Evolutionary conservation across 2,113 vertebrate genomes (phyloP).

Genomic region (Acanthisitta chloris): DNA sequence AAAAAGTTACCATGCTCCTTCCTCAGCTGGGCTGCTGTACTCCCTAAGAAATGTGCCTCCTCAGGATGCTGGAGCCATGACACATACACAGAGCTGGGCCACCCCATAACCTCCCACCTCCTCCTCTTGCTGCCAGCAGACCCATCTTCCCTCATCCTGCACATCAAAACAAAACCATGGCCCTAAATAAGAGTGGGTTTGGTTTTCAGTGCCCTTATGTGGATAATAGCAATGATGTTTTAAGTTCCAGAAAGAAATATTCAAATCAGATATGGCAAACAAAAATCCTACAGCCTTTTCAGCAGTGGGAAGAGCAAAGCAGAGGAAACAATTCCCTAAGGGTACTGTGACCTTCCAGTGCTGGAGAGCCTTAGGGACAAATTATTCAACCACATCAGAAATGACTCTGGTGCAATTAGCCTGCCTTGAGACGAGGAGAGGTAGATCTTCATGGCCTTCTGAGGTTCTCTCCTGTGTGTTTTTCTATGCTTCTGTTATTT

Average conservation of each 20-base stretch:
- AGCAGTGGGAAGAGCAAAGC: background rate
- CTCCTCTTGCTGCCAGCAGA: background rate
- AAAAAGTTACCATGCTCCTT: background rate
- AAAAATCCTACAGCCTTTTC: background rate
- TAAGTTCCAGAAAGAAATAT: background rate
- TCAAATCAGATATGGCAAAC: background rate
- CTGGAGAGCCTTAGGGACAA: background rate
- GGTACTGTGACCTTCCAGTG: background rate
- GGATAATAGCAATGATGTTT: background rate
- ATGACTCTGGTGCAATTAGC: background rate
- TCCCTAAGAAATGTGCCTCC: background rate
- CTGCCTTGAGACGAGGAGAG: background rate
- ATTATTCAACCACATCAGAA: background rate
- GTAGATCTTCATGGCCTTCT: background rate
- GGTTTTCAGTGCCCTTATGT: background rate
- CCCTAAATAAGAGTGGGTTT: background rate
- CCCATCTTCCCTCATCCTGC: background rate
- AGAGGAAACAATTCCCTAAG: background rate
- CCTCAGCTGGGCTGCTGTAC: background rate
- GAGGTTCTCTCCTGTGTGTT: background rate
- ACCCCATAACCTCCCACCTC: background rate
- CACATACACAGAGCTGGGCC: background rate
- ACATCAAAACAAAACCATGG: background rate
- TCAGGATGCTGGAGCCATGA: background rate
- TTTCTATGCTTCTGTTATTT: background rate